Evolutionary conservation across 30 jellyfish, hydroid and myxozoan species (phyloP).

Genomic region (Hydra vulgaris): DNA sequence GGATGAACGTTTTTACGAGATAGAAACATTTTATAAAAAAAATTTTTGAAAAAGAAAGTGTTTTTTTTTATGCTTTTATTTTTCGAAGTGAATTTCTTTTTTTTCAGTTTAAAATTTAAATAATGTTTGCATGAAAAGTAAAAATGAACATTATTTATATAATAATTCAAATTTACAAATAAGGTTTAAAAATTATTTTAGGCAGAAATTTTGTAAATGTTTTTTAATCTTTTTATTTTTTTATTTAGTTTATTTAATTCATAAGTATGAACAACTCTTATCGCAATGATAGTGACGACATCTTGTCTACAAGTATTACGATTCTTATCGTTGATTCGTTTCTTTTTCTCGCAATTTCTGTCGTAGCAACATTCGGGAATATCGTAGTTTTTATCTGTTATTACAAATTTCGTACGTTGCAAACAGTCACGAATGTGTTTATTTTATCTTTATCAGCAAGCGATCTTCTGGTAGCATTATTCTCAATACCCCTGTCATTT

Average conservation of each 20-base stretch:
- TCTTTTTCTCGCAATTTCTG: slow-evolving; percentile 28
- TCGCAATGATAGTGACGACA: not conserved
- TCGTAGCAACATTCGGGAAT: slow-evolving; percentile 48
- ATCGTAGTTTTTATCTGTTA: slow-evolving; percentile 50
- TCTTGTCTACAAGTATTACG: not conserved
- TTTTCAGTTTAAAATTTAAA: too few relatives aligned
- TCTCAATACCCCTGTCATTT: slow-evolving; percentile 58
- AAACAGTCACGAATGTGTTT: slow-evolving; percentile 53
- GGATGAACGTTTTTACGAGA: too few relatives aligned
- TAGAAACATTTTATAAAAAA: too few relatives aligned
- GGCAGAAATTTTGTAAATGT: not conserved
- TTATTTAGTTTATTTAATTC: not conserved
- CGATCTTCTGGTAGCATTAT: slow-evolving; percentile 54
- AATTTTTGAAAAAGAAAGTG: too few relatives aligned
- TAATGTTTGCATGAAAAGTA: too few relatives aligned
- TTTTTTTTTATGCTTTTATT: too few relatives aligned
- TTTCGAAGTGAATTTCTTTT: too few relatives aligned
- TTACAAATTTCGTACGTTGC: slow-evolving; percentile 32
- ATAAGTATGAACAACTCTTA: not conserved
- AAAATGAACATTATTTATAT: too few relatives aligned
- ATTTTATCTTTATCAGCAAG: slow-evolving; percentile 51
- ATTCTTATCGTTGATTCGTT: slow-evolving; percentile 3
- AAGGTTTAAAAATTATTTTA: too few relatives aligned
- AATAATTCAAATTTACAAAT: too few relatives aligned
- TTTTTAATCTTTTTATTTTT: too few relatives aligned